Evolutionary conservation across 2,797 vertebrate genomes (phyloP).

Genomic region (Synanceia verrucosa): DNA sequence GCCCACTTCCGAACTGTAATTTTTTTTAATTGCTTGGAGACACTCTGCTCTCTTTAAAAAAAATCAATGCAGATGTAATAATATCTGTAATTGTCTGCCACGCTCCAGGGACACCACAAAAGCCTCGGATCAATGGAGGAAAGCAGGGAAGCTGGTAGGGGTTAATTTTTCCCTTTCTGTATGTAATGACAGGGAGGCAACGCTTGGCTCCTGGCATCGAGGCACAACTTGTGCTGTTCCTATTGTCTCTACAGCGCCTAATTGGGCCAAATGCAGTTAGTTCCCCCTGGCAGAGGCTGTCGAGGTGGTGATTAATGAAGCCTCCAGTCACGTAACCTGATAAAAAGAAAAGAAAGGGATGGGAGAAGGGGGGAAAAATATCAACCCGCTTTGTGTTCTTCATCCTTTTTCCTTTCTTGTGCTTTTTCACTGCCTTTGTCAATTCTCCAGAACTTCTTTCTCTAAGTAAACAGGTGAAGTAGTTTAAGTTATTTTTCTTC

Average conservation of each 20-base stretch:
- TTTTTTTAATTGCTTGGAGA: conserved; percentile 89
- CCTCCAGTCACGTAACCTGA: conserved; percentile 83
- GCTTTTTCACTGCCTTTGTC: conserved; percentile 70
- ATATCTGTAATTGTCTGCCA: conserved; percentile 90
- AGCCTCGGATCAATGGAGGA: conserved; percentile 86
- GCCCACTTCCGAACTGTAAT: conserved; percentile 87
- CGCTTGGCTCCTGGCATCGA: conserved; percentile 75
- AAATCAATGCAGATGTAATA: conserved; percentile 90
- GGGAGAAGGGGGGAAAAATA: conserved; percentile 62
- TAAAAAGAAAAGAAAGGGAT: conserved; percentile 73
- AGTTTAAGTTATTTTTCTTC: conserved; percentile 65
- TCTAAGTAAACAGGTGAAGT: conserved; percentile 74
- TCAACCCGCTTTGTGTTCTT: conserved; percentile 73
- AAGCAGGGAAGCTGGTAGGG: conserved; percentile 82
- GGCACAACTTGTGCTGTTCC: conserved; percentile 83
- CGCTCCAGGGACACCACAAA: conserved; percentile 85
- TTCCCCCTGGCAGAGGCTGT: conserved; percentile 82
- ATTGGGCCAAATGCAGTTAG: conserved; percentile 87
- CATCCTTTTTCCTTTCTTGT: conserved; percentile 65
- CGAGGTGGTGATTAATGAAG: conserved; percentile 85
- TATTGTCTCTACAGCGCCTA: conserved; percentile 84
- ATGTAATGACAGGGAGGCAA: conserved; percentile 84
- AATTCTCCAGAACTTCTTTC: conserved; percentile 57
- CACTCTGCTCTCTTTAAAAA: conserved; percentile 81
- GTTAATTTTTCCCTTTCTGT: conserved; percentile 86